Percentiles rank a stretch among this genome's conserved stretches.
Conservation (phyloP, 2,113 vertebrate genomes). For the Dissostichus mawsoni region DNA sequence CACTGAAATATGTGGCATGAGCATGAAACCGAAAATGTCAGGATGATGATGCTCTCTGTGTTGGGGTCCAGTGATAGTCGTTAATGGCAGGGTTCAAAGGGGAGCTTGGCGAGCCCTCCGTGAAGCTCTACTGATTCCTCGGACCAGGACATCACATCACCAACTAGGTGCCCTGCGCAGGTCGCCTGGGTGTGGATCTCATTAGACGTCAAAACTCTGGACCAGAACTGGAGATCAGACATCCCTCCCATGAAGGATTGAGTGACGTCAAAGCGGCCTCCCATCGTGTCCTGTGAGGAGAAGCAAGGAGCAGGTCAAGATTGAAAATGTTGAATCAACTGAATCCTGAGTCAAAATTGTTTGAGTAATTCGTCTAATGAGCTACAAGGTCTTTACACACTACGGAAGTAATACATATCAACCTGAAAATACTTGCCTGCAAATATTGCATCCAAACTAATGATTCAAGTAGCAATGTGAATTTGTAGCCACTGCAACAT, state of each 20-base stretch:
- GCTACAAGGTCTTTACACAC: too few species aligned
- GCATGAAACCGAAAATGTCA: not conserved
- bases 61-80: not conserved
- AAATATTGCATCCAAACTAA: too few species aligned
- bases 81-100: conserved; percentile 85
- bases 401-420: too few species aligned
- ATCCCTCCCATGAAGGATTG: conserved; percentile 88
- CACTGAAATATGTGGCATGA: not conserved
- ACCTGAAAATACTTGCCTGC: too few species aligned
- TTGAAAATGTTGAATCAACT: not conserved
- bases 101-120: conserved; percentile 82
- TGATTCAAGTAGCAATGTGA: too few species aligned
- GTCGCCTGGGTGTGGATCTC: conserved; percentile 84
- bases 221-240: conserved; percentile 88
- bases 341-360: not conserved
- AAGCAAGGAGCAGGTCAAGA: not conserved
- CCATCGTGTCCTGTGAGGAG: conserved; percentile 81
- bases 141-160: conserved; percentile 85
- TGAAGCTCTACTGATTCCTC: conserved; percentile 84
- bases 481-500: too few species aligned
- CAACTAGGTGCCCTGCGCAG: conserved; percentile 77
- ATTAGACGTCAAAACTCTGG: conserved; percentile 79
- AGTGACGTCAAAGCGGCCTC: conserved; percentile 85
- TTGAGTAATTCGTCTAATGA: too few species aligned
- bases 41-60: not conserved